These are phyloP conservation scores for Sitta carolinensis DNA, from an alignment of 2,797 vertebrate species.

Conservation along the genomic window DNA sequence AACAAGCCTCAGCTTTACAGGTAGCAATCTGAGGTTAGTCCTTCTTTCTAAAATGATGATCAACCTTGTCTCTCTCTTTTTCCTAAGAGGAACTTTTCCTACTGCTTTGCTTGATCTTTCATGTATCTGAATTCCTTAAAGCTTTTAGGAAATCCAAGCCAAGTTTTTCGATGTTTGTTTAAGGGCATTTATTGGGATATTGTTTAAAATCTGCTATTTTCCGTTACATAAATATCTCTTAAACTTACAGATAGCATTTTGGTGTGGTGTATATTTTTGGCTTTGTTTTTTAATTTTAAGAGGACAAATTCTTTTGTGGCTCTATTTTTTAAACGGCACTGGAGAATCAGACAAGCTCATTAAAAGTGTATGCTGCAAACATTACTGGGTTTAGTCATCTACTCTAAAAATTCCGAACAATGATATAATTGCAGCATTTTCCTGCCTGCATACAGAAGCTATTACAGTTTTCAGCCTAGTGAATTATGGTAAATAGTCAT, in stretches of 20 bases:
- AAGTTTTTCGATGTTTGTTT: not conserved
- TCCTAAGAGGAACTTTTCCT: not conserved
- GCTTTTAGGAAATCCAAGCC: not conserved
- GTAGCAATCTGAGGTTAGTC: not conserved
- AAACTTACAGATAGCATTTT: not conserved
- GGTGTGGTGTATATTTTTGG: not conserved
- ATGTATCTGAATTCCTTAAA: not conserved
- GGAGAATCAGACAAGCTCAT: not conserved
- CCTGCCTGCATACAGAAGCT: not conserved
- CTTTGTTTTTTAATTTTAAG: not conserved
- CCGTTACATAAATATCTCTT: not conserved
- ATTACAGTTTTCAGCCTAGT: not conserved
- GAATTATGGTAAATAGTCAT: not conserved
- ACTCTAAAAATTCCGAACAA: not conserved
- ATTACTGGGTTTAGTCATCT: not conserved
- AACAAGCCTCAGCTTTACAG: not conserved
- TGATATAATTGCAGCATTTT: not conserved
- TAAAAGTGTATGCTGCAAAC: not conserved
- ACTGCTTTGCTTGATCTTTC: not conserved
- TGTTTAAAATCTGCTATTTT: not conserved
- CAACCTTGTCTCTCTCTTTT: not conserved
- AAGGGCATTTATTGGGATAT: not conserved
- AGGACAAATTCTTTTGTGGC: not conserved
- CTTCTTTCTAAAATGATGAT: not conserved
- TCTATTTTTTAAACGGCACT: not conserved